These are phyloP conservation scores for Ictalurus punctatus DNA, from an alignment of 2,113 vertebrate species.

Conservation along the genomic window DNA sequence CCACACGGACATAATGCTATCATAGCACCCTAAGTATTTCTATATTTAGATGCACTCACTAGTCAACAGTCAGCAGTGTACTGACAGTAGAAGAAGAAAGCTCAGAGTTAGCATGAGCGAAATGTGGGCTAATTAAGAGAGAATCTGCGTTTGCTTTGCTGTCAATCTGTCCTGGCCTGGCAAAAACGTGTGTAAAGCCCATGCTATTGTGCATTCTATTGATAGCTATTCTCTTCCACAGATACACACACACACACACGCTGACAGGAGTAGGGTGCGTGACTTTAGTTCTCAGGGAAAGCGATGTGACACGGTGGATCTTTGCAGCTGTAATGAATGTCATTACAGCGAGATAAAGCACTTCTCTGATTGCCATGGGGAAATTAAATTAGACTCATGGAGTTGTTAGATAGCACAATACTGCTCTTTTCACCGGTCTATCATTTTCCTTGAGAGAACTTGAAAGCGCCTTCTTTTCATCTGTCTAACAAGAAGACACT, in stretches of 20 bases:
- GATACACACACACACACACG: not conserved
- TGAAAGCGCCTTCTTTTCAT: conserved; percentile 33
- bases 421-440: conserved; percentile 29
- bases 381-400: conserved; percentile 35
- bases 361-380: conserved; percentile 20
- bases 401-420: conserved; percentile 38
- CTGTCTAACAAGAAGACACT: conserved; percentile 36
- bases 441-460: conserved; percentile 28
- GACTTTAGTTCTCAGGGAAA: not conserved
- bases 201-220: too few species aligned
- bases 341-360: conserved; percentile 40
- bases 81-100: not conserved
- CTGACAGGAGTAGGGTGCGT: not conserved
- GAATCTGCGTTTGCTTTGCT: conserved; percentile 10
- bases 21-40: not conserved
- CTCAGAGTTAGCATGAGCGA: not conserved
- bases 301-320: conserved; percentile 25
- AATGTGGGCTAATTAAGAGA: not conserved
- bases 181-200: not conserved
- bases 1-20: not conserved
- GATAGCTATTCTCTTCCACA: not conserved
- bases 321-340: conserved; percentile 40
- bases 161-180: conserved; percentile 24
- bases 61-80: not conserved
- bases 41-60: not conserved